Conservation (phyloP, 2,888 invertebrate species). For the Perdita meconis region DNA sequence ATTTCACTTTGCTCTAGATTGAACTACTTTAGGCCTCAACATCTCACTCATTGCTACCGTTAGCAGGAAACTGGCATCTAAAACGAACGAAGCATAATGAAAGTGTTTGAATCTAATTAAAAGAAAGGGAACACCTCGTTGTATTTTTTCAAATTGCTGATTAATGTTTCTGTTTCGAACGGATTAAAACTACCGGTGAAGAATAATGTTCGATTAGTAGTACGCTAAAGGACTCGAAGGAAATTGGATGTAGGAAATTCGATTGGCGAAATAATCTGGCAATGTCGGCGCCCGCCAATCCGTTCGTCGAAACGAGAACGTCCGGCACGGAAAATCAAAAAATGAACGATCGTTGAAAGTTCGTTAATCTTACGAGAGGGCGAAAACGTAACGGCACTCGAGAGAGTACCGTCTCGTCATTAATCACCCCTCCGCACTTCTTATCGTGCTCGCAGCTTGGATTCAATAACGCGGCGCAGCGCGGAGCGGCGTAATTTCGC, state of each 20-base stretch:
- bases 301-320: constrained; percentile 21
- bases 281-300: constrained; percentile 23
- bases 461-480: constrained; percentile 71
- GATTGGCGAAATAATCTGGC: constrained; percentile 49
- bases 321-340: constrained; percentile 63
- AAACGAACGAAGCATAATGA: too few species aligned
- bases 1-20: too few species aligned
- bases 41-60: too few species aligned
- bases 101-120: too few species aligned
- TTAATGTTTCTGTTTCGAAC: not conserved
- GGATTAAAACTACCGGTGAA: not conserved
- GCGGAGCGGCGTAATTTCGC: constrained; percentile 71
- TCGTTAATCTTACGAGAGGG: constrained; percentile 69
- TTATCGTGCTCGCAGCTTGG: constrained; percentile 66
- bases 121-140: too few species aligned
- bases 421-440: constrained; percentile 68
- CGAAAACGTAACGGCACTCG: constrained; percentile 55
- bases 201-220: constrained; percentile 32
- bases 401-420: constrained; percentile 57
- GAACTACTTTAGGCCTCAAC: too few species aligned
- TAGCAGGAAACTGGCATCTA: too few species aligned
- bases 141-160: too few species aligned
- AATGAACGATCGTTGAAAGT: constrained; percentile 69
- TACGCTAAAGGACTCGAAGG: constrained; percentile 17
- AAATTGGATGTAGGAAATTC: constrained; percentile 25